These are phyloP conservation scores for Habrosyne pyritoides DNA, from an alignment of 2,888 invertebrate genomes.

Conservation along the genomic window DNA sequence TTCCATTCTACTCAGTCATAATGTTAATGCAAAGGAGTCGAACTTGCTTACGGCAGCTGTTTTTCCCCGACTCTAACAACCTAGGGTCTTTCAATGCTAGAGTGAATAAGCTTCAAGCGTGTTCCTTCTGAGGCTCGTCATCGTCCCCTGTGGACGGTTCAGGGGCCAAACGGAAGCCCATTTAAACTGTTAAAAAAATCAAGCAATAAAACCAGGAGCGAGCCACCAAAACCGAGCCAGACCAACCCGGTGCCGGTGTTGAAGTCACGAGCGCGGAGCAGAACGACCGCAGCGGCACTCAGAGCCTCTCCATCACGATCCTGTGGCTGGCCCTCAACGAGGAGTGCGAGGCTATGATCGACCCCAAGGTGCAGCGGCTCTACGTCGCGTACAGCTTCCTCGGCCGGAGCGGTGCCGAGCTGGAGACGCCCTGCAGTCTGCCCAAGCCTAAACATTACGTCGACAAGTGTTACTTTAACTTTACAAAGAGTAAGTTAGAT, in stretches of 20 bases:
- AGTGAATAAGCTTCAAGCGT: no score
- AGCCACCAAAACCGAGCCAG: no score
- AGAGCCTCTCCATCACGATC: conserved; percentile 51
- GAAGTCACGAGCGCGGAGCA: conserved; percentile 7
- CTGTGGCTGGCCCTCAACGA: conserved; percentile 65
- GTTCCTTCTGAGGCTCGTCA: no score
- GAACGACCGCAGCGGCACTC: conserved; percentile 1
- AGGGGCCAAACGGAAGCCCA: no score
- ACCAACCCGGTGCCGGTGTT: conserved; percentile 1
- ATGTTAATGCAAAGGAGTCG: no score
- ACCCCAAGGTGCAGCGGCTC: conserved; percentile 46
- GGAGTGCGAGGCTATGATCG: conserved; percentile 55
- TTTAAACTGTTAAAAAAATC: neutral
- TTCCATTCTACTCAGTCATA: no score
- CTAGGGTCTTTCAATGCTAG: no score
- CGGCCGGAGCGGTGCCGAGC: conserved; percentile 53
- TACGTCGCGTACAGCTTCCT: conserved; percentile 61
- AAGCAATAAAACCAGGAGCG: neutral
- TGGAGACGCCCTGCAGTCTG: conserved; percentile 59
- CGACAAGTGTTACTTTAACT: conserved; percentile 61
- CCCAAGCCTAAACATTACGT: conserved; percentile 58
- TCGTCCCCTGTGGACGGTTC: no score
- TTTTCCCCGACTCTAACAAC: no score
- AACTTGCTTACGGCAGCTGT: no score
- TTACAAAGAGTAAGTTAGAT: conserved; percentile 56